Evolutionary conservation across 2,888 invertebrate species (phyloP), one percentile per base, ranked within the genome.

Genomic region (Dicycla oo): DNA sequence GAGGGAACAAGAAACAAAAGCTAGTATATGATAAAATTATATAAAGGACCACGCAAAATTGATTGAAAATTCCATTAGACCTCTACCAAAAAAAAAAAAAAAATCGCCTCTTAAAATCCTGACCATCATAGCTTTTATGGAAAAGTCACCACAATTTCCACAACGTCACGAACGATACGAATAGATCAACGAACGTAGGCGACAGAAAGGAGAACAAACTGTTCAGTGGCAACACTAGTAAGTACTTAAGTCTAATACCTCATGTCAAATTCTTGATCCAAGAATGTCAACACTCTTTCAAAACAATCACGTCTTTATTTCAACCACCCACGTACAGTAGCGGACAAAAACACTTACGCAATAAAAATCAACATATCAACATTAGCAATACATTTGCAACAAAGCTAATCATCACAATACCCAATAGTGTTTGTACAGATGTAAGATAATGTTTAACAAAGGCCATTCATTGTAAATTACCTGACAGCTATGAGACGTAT

Each of bases 401-500:
- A 69, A 63, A 73, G 45, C 61, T 72, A 75, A 69, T 74, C 78
- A 64, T 73, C 64, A 80, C 81, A 82, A 80, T 75, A 75, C 61
- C 54, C 69, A 63, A 62, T n/a, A 78, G 72, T 88, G 81, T 87
- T 86, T 88, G 85, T 80, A 64, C 67, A 73, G 87, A 85, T 85
- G 75, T 63, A 60, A 66, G 85, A 86, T 85, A 85, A 72, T 69
- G 65, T 40, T 69, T 71, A 83, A 87, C 86, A 88, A 88, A 83
- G 81, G 54, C 81, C 78, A 87, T 87, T 87, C 83, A 88, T 88
- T 88, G 87, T 79, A 87, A 88, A 88, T 88, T 78, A 75, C 75
- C 79, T 84, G 86, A 81, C 85, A 81, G 76, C 80, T 73, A 43
- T 69, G 76, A 70, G 67, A 72, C 15, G 84, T 83, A 79, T 57